Base-by-base conservation (phyloP, 2,797 vertebrate species). In the Ispidina lecontei region DNA sequence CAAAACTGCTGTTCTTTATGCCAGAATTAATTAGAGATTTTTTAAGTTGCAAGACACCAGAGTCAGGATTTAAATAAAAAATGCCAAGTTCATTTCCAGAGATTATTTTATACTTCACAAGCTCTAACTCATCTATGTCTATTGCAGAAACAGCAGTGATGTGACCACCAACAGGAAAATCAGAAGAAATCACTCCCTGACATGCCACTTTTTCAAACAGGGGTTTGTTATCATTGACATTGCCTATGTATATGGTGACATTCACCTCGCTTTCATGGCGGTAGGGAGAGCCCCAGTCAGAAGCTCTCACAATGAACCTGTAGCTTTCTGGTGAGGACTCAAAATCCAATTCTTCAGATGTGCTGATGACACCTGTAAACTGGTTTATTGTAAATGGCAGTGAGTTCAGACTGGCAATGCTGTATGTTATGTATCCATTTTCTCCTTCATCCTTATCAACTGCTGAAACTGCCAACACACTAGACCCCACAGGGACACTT, bases 341-440 rank as follows among this genome's bases (percentile, higher is more conserved):
- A 97, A 99, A 99, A 97, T 99, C 99, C 72, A 99, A 76, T 78
- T 98, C 98, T 94, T 98, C 98, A 10, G 97, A 98, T 43, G 98
- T 99, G 93, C 97, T 98, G 93, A 99, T 98, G 35, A 98, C 89
- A 71, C 99, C 99, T 31, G 98, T 99, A 96, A 99, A 99, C 95
- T 99, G 99, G 93, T 99, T 99, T 93, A 99, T 98, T 86, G 97
- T 97, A 95, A 99, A 99, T 0, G 99, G 99, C 21, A 99, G 90
- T 3, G 98, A 91, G 92, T 98, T 98, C 71, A 99, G 95, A 91
- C 98, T 99, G 70, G 98, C 98, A 83, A 99, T 98, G 93, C 98
- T 99, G 46, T 99, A 99, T 2, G 99, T 99, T 80, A 99, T 99
- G 69, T 99, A 99, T 44, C 99, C 98, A 19, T 99, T 99, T 97